Conservation (phyloP, 2,113 vertebrate species). For the Syrmaticus mikado region DNA sequence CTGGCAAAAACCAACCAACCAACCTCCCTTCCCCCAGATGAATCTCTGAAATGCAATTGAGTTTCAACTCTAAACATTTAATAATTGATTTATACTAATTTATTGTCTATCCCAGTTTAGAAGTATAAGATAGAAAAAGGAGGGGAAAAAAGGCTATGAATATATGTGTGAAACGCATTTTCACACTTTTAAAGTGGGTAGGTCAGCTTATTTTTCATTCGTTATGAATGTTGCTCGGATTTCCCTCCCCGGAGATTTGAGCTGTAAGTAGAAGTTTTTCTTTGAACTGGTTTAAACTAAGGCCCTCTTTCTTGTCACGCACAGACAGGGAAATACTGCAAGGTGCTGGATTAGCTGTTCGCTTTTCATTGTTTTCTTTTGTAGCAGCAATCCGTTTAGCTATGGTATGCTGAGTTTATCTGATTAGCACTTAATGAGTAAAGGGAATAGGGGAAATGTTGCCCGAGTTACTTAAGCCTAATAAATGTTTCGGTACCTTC, state of each 20-base stretch:
- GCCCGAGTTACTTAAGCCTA: constrained; percentile 61
- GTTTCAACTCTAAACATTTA: neutral
- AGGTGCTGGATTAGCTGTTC: constrained; percentile 75
- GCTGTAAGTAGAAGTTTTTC: constrained; percentile 64
- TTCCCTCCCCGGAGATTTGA: constrained; percentile 46
- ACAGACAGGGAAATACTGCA: constrained; percentile 75
- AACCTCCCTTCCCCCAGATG: accelerated
- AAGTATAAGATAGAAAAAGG: neutral
- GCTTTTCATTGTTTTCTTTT: constrained; percentile 78
- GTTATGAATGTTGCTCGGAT: constrained; percentile 7
- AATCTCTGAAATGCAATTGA: neutral
- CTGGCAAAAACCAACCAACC: neutral
- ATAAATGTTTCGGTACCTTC: constrained; percentile 68
- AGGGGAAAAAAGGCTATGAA: neutral
- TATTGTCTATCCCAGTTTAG: neutral
- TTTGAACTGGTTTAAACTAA: constrained; percentile 72
- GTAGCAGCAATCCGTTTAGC: constrained; percentile 73
- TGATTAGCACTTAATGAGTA: constrained; percentile 78
- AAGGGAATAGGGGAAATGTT: constrained; percentile 57
- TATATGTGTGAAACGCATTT: neutral
- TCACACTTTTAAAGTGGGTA: neutral
- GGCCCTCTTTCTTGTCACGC: constrained; percentile 76
- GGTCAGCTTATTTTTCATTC: neutral
- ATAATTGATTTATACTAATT: neutral
- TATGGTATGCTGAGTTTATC: constrained; percentile 78